A percentile compares a stretch with the other conserved stretches of the same genome.
Evolutionary conservation across 2,888 invertebrate species (phyloP).

Genomic region (Proisotoma minuta): DNA sequence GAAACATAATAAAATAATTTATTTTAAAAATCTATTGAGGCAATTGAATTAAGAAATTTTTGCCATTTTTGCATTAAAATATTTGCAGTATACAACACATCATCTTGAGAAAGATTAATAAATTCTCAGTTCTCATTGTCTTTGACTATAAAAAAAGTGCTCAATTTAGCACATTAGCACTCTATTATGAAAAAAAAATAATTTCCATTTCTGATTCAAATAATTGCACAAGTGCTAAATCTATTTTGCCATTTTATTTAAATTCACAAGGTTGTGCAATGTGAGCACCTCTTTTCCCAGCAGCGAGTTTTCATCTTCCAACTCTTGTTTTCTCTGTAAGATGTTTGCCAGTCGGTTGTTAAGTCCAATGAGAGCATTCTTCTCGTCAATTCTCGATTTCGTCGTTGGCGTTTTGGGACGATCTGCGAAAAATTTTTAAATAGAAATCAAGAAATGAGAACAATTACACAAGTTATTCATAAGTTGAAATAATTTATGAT

Average conservation of each 20-base stretch:
- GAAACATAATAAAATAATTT: background rate
- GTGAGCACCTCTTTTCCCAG: conserved; percentile 32
- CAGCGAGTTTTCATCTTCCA: conserved; percentile 36
- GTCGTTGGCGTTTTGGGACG: conserved; percentile 38
- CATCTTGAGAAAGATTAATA: too few relatives aligned
- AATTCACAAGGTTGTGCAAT: too few relatives aligned
- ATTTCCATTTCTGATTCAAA: too few relatives aligned
- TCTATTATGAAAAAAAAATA: too few relatives aligned
- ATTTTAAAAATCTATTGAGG: background rate
- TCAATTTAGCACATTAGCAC: too few relatives aligned
- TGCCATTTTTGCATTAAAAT: conserved; percentile 3
- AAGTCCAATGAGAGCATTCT: conserved; percentile 37
- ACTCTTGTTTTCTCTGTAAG: conserved; percentile 37
- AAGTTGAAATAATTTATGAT: too few relatives aligned
- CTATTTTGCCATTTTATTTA: too few relatives aligned
- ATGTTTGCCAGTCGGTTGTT: conserved; percentile 41
- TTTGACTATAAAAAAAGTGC: too few relatives aligned
- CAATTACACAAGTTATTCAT: conserved; percentile 27
- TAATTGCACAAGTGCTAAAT: too few relatives aligned
- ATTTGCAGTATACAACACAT: background rate
- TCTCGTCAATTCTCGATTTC: conserved; percentile 37
- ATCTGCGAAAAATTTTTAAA: conserved; percentile 20
- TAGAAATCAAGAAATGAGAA: conserved; percentile 3
- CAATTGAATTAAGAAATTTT: conserved; percentile 6
- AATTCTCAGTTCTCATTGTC: too few relatives aligned